Conservation (phyloP, 2,113 vertebrate species). For the Noctilio leporinus region DNA sequence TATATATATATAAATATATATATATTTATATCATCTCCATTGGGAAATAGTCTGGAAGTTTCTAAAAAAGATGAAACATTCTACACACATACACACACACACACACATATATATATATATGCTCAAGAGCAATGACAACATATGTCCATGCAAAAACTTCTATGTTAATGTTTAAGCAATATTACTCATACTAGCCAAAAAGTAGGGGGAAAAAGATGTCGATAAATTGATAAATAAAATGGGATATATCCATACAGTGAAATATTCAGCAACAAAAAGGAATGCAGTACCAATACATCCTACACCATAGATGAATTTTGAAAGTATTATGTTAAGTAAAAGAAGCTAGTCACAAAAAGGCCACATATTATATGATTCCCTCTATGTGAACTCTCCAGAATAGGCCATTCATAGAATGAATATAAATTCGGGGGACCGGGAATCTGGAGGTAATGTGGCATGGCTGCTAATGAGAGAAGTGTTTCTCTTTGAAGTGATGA, state of each 20-base stretch:
- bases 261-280: neutral
- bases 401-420: neutral
- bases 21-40: too few relatives aligned
- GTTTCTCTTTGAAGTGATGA: neutral
- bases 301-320: neutral
- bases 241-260: neutral
- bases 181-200: neutral
- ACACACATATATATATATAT: too few relatives aligned
- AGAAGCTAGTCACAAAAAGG: neutral
- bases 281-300: neutral
- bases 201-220: fast-evolving
- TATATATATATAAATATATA: too few relatives aligned
- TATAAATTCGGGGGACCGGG: neutral
- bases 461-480: neutral
- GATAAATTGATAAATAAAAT: neutral
- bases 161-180: neutral
- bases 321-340: neutral
- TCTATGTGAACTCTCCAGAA: neutral
- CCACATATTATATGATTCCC: neutral
- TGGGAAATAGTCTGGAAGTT: neutral
- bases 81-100: too few relatives aligned
- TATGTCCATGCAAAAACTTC: neutral
- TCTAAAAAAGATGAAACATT: neutral
- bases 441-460: neutral
- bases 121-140: neutral